Conservation (phyloP, 2,888 invertebrate genomes). For the Ceramica pisi region DNA sequence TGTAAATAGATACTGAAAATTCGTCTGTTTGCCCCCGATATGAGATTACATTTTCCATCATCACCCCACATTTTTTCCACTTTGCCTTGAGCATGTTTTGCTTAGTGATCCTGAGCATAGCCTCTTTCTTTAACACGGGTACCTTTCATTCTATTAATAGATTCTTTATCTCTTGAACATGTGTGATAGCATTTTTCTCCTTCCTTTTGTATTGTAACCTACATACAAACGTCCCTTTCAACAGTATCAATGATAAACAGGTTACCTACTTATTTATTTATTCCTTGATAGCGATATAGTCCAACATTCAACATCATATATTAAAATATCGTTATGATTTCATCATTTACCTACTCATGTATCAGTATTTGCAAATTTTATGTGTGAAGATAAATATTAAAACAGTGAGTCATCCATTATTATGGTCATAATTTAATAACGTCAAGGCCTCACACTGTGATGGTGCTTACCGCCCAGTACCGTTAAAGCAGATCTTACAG, state of each 20-base stretch:
- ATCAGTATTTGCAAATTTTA: slow-evolving; percentile 36
- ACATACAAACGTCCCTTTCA: slow-evolving; percentile 19
- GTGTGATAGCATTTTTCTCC: slow-evolving; percentile 26
- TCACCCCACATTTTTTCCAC: background rate
- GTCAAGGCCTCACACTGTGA: slow-evolving; percentile 33
- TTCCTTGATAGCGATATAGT: slow-evolving; percentile 28
- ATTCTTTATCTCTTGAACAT: slow-evolving; percentile 27
- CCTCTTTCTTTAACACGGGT: background rate
- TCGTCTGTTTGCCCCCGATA: background rate
- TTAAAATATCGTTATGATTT: slow-evolving; percentile 42
- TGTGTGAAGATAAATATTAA: slow-evolving; percentile 48
- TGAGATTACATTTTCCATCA: background rate
- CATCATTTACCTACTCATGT: slow-evolving; percentile 45
- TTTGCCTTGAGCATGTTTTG: background rate
- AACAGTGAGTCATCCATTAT: slow-evolving; percentile 50
- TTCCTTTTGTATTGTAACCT: slow-evolving; percentile 29
- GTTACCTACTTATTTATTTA: slow-evolving; percentile 42
- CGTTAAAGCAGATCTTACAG: slow-evolving; percentile 59
- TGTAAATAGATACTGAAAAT: background rate
- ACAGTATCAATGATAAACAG: slow-evolving; percentile 32
- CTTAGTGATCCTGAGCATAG: background rate
- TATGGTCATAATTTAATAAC: slow-evolving; percentile 43
- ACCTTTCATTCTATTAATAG: slow-evolving; percentile 10
- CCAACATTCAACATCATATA: slow-evolving; percentile 22
- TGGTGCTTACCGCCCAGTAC: slow-evolving; percentile 45